phyloP scores from a whole-genome alignment of 2,797 vertebrate species.

The Acrossocheilus wenchowensis region DNA sequence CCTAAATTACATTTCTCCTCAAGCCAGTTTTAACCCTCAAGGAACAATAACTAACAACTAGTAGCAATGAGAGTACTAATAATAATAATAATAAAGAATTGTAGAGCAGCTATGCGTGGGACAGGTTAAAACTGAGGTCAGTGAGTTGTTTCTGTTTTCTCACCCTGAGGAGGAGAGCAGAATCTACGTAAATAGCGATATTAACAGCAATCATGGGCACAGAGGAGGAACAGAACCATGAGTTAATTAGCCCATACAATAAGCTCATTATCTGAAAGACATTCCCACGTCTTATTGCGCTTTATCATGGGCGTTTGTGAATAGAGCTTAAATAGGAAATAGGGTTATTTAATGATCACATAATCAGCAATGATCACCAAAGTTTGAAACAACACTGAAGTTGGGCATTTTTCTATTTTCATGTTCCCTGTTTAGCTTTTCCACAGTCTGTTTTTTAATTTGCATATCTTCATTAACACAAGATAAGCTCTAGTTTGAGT shows the following conservation, averaged over 20 bases:
- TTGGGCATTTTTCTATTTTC: neutral
- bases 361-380: neutral
- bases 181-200: constrained; percentile 18
- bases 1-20: neutral
- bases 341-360: neutral
- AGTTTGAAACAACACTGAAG: neutral
- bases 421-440: neutral
- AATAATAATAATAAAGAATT: neutral
- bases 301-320: constrained; percentile 41
- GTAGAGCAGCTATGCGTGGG: neutral
- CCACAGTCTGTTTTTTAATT: neutral
- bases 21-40: neutral
- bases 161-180: neutral
- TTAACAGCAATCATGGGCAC: neutral
- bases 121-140: neutral
- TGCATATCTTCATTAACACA: neutral
- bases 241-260: constrained; percentile 64
- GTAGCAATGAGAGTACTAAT: neutral
- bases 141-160: neutral
- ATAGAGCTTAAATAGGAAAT: constrained; percentile 34
- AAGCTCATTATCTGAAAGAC: constrained; percentile 48
- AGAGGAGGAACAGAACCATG: constrained; percentile 43
- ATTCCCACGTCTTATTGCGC: constrained; percentile 41
- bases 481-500: neutral
- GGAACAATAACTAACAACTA: neutral